A percentile compares a stretch with the other conserved stretches of the same genome.
Conservation (phyloP, 23 tunicate genomes). For the Styela clava region DNA sequence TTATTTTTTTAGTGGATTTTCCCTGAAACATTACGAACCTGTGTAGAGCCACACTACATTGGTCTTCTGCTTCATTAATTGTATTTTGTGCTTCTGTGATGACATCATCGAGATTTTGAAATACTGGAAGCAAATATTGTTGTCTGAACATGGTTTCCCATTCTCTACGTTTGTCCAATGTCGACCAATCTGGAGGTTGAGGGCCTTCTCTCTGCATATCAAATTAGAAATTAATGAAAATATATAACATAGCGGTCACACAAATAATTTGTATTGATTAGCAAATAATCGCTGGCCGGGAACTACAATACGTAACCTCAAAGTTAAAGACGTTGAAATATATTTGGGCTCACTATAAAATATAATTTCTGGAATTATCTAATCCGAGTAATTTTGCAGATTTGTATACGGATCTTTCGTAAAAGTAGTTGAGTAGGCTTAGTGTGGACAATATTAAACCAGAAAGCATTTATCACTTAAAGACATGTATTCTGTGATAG, state of each 20-base stretch:
- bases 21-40: slow-evolving; percentile 31
- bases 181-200: slow-evolving; percentile 13
- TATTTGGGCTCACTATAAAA: background rate
- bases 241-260: too few relatives aligned
- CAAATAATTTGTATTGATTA: background rate
- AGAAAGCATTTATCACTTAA: too few relatives aligned
- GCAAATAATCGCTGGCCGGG: background rate
- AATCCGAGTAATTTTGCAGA: too few relatives aligned
- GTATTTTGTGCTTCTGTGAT: slow-evolving; percentile 40
- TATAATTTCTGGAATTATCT: too few relatives aligned
- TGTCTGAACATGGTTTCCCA: slow-evolving; percentile 59
- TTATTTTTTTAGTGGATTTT: too few relatives aligned
- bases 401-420: too few relatives aligned
- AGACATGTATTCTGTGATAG: too few relatives aligned
- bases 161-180: slow-evolving; percentile 30
- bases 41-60: slow-evolving; percentile 41
- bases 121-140: slow-evolving; percentile 26
- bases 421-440: too few relatives aligned
- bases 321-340: background rate
- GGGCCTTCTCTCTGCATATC: slow-evolving; percentile 2
- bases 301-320: background rate
- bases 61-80: slow-evolving; percentile 40
- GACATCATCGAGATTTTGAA: slow-evolving; percentile 32
- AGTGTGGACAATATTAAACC: too few relatives aligned
- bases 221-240: too few relatives aligned